Evolutionary conservation across 2,113 vertebrate genomes (phyloP).

Genomic region (Propithecus coquereli): DNA sequence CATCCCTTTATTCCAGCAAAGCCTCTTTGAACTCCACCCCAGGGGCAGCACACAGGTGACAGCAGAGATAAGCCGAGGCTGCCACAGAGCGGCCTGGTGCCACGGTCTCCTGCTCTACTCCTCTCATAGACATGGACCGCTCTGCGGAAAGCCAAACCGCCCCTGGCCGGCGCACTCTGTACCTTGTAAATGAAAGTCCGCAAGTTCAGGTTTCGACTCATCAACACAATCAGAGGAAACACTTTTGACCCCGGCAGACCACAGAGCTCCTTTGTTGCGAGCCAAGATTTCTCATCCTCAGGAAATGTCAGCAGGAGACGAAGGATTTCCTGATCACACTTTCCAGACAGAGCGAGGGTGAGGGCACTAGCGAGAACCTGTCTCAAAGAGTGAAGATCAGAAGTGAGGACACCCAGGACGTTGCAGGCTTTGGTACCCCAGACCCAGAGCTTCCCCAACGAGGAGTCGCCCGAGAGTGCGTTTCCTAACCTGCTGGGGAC

Average conservation of each 20-base stretch:
- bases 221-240: constrained; percentile 53
- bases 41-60: no score
- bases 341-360: constrained; percentile 58
- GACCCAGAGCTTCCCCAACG: fast-evolving
- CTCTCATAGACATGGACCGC: neutral
- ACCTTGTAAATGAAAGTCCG: constrained; percentile 79
- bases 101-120: neutral
- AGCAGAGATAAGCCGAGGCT: fast-evolving
- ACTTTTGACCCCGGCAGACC: constrained; percentile 62
- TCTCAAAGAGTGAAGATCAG: fast-evolving
- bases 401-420: fast-evolving
- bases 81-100: neutral
- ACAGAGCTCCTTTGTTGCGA: constrained; percentile 74
- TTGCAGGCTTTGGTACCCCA: fast-evolving
- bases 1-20: neutral
- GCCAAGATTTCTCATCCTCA: neutral
- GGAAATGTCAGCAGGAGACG: constrained; percentile 73
- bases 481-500: neutral
- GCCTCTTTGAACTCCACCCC: fast-evolving
- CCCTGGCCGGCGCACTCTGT: neutral
- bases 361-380: constrained; percentile 71
- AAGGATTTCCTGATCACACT: constrained; percentile 73
- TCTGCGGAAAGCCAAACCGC: fast-evolving
- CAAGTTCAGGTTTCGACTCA: constrained; percentile 73
- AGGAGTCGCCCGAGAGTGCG: fast-evolving